These are phyloP conservation scores for Xylocopa sonorina DNA, from an alignment of 1,140 invertebrate species.

Conservation along the genomic window DNA sequence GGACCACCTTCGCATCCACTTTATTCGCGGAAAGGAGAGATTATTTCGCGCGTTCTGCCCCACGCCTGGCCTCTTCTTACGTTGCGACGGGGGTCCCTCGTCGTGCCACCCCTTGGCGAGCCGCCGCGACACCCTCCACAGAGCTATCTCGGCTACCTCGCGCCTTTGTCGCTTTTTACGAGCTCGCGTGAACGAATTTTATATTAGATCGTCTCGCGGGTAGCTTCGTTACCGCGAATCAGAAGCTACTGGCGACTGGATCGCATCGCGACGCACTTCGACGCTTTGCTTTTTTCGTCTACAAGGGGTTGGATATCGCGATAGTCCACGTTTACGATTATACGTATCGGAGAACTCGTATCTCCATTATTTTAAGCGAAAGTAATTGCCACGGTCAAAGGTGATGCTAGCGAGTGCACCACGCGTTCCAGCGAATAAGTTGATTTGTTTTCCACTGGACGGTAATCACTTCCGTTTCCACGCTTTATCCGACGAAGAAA, in stretches of 20 bases:
- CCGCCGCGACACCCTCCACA: slow-evolving; percentile 34
- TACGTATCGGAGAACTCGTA: no score
- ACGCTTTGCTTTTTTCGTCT: no score
- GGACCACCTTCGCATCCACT: slow-evolving; percentile 36
- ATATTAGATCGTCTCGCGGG: slow-evolving; percentile 17
- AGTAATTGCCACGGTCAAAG: no score
- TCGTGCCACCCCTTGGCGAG: slow-evolving; percentile 18
- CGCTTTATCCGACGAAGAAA: not conserved
- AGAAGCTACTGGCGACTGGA: not conserved
- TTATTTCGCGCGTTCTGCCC: slow-evolving; percentile 22
- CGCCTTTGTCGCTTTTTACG: slow-evolving; percentile 25
- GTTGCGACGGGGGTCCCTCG: not conserved
- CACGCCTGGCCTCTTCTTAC: not conserved
- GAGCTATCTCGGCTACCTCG: slow-evolving; percentile 27
- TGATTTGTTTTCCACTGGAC: no score
- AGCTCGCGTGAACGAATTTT: slow-evolving; percentile 34
- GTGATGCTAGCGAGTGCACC: not conserved
- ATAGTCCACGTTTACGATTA: no score
- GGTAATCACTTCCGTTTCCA: not conserved
- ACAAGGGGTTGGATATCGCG: no score
- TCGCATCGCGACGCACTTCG: no score
- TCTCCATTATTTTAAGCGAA: no score
- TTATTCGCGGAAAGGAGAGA: slow-evolving; percentile 45
- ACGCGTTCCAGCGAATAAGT: no score
- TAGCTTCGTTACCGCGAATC: not conserved